Base-by-base conservation (phyloP, 2,113 vertebrate genomes). In the Columbina picui region DNA sequence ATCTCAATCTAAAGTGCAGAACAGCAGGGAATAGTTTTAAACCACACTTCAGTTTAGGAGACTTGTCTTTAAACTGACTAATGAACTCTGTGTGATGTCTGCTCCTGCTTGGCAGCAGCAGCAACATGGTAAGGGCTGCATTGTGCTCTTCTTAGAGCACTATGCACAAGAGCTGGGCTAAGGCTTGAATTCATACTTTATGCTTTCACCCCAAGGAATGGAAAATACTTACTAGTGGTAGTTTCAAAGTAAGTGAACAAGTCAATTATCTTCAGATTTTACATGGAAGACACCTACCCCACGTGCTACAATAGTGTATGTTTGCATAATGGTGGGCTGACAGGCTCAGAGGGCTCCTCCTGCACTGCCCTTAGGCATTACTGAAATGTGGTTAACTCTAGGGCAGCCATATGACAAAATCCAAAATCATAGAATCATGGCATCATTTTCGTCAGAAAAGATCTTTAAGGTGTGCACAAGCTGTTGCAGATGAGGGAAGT, bases 41-140 rank as follows among this genome's bases (percentile, higher is more conserved):
- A 67, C 16, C n/a, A 53, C 15, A 13, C 21, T 84, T 75, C 10
- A 41, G 52, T 18, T 87, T 64, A 60, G 76, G 59, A 67, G 85
- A 20, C 19, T 86, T 90, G 30, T 53, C 47, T 86, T 80, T 88
- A 88, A 88, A 25, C 67, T 47, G 64, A 20, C 75, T 86, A 29
- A 84, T 41, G 85, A 96, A 56, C 38, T 47, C 90, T 39, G 29
- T 50, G 50, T 80, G 56, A 78, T 63, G 85, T 30, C 82, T 80
- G 75, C 74, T 70, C 71, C 82, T 78, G 67, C 52, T 29, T 88
- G 90, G 85, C 67, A 86, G 90, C 50, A 47, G 59, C 63, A 77
- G 59, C 63, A 77, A 6, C 9, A 0, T 4, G 38, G 41, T 59
- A 14, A 12, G 63, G 41, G 17, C 67, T 83, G 38, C 38, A 9